phyloP scores from a whole-genome alignment of 1,140 invertebrate species.

The Ceratina japonica region DNA sequence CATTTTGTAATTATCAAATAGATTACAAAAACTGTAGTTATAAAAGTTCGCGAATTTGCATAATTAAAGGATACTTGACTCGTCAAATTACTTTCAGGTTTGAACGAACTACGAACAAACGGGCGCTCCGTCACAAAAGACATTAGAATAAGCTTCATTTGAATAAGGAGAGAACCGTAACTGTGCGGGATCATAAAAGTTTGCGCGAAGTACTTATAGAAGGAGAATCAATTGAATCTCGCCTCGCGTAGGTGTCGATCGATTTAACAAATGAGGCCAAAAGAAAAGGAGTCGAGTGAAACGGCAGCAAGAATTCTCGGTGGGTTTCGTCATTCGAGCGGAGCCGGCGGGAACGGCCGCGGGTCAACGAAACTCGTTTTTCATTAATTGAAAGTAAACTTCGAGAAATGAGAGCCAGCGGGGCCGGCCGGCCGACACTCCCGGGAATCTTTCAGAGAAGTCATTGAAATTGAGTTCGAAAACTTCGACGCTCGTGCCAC shows the following conservation, averaged over 20 bases:
- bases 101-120: background rate
- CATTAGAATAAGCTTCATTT: background rate
- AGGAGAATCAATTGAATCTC: slow-evolving; percentile 23
- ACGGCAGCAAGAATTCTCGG: slow-evolving; percentile 41
- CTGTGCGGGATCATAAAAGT: background rate
- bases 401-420: slow-evolving; percentile 38
- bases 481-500: slow-evolving; percentile 48
- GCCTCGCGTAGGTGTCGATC: slow-evolving; percentile 16
- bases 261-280: slow-evolving; percentile 35
- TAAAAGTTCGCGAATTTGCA: too few species aligned
- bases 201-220: background rate
- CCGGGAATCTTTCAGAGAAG: slow-evolving; percentile 55
- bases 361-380: slow-evolving; percentile 66
- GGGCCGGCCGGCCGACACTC: slow-evolving; percentile 26
- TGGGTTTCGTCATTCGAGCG: slow-evolving; percentile 29
- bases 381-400: slow-evolving; percentile 70
- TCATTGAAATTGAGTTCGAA: slow-evolving; percentile 54
- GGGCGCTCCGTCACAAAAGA: background rate
- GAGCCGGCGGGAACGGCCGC: slow-evolving; percentile 40
- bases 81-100: too few species aligned
- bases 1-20: too few species aligned
- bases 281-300: slow-evolving; percentile 20
- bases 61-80: too few species aligned
- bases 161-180: too few species aligned
- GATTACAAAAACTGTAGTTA: too few species aligned